Evolutionary conservation across 2,888 invertebrate species (phyloP), one percentile per base, ranked within the genome.

Genomic region (Neoscelio sp.): DNA sequence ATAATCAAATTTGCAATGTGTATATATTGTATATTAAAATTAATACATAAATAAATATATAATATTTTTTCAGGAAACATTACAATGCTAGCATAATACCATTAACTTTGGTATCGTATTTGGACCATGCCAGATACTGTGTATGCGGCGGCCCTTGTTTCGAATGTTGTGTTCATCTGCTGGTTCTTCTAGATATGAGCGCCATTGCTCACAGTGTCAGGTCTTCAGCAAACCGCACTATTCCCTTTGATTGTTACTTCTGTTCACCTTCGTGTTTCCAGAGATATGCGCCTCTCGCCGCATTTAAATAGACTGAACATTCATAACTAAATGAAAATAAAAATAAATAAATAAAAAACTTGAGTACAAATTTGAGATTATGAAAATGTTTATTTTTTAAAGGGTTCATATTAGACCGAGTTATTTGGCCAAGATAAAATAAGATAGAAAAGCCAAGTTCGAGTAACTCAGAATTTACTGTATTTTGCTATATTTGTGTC

Each of bases 121-220:
- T 95, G 81, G 93, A 94, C 83, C 87, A 92, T 84, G 93, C 93
- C 0, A 92, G 92, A 81, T 93, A 93, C 87, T 95, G 95, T 87
- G 85, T 92, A 0, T 95, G 95, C 88, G 94, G 94, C 0, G 87
- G 85, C 40, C 91, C 93, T 12, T 92, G 89, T 73, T 89, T 90
- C 50, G 76, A 86, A 40, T 73, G 46, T 48, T 86, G 77, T 15
- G 42, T 83, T 23, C 85, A 80, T 48, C 80, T 80, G 46, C 56
- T 75, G 8, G 58, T 84, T 0, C 42, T 65, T 3, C 78, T 82
- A 2, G 65, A 83, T 60, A 73, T 87, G 38, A 83, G 80, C 26
- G 38, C 7, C 4, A 84, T 88, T 71, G 62, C 87, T 20, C 78
- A 70, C 1, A 83, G 74, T 54, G 78, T 86, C 8, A 86, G 78